These are phyloP conservation scores for Melopsittacus undulatus DNA, from an alignment of 2,797 vertebrate genomes.

Conservation along the genomic window DNA sequence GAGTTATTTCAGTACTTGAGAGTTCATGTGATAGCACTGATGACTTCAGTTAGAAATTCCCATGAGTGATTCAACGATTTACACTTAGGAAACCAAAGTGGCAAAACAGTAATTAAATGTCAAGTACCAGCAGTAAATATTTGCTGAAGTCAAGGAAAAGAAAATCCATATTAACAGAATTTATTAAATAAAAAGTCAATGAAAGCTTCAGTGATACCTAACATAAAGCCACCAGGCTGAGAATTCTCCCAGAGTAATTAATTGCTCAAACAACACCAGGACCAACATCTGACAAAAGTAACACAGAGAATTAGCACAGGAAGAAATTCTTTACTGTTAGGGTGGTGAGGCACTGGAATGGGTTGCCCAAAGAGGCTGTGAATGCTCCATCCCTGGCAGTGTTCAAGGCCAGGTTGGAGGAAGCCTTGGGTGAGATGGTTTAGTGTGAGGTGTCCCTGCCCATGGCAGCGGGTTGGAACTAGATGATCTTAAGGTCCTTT, in stretches of 20 bases:
- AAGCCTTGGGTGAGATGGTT: no score
- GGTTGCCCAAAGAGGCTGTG: no score
- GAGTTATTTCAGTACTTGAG: not conserved
- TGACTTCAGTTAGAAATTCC: not conserved
- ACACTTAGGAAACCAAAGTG: not conserved
- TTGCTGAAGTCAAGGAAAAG: slow-evolving; percentile 10
- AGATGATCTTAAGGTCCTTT: no score
- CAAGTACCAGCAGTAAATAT: slow-evolving; percentile 29
- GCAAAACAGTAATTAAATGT: not conserved
- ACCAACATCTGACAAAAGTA: not conserved
- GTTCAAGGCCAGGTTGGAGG: no score
- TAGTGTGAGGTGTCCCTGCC: no score
- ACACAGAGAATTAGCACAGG: not conserved
- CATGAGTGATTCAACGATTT: not conserved
- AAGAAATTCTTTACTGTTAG: no score
- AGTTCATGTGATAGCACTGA: not conserved
- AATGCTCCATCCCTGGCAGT: no score
- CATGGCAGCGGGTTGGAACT: no score
- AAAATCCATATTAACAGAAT: not conserved
- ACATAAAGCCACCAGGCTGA: not conserved
- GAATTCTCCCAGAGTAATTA: not conserved
- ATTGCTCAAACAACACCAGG: not conserved
- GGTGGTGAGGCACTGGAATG: no score
- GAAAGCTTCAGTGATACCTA: not conserved
- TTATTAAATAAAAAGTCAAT: not conserved